These are phyloP conservation scores for Acanthopagrus latus DNA, from an alignment of 2,797 vertebrate genomes.

Conservation along the genomic window DNA sequence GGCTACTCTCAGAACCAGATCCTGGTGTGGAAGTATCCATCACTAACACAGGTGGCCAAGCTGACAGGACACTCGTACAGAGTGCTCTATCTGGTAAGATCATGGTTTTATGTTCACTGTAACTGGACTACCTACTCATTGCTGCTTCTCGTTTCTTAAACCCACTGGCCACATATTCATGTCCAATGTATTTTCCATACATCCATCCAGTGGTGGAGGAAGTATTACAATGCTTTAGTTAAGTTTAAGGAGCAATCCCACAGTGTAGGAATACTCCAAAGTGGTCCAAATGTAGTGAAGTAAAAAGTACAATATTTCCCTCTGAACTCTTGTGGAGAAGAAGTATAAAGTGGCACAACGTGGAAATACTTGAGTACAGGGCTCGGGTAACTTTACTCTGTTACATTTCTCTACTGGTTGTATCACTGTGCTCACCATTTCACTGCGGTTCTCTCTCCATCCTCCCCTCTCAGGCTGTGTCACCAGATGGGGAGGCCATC, in stretches of 20 bases:
- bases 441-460: not conserved
- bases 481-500: slow-evolving; percentile 89
- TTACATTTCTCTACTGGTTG: not conserved
- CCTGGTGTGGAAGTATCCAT: slow-evolving; percentile 90
- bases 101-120: not conserved
- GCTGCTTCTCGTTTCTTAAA: not conserved
- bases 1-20: slow-evolving; percentile 92
- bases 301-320: too few species aligned
- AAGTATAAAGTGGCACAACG: too few species aligned
- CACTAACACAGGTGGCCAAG: slow-evolving; percentile 89
- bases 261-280: not conserved
- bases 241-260: not conserved
- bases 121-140: too few species aligned
- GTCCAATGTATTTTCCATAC: not conserved
- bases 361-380: too few species aligned
- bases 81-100: slow-evolving; percentile 88
- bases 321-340: too few species aligned
- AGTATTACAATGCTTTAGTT: not conserved
- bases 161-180: not conserved
- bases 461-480: slow-evolving; percentile 81
- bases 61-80: slow-evolving; percentile 89
- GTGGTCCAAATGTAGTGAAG: too few species aligned
- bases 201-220: not conserved
- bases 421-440: too few species aligned
- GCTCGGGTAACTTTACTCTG: too few species aligned